A percentile compares a stretch with the other conserved stretches of the same genome.
Conservation (phyloP, 1,140 invertebrate species). For the Cyclargus thomasi region DNA sequence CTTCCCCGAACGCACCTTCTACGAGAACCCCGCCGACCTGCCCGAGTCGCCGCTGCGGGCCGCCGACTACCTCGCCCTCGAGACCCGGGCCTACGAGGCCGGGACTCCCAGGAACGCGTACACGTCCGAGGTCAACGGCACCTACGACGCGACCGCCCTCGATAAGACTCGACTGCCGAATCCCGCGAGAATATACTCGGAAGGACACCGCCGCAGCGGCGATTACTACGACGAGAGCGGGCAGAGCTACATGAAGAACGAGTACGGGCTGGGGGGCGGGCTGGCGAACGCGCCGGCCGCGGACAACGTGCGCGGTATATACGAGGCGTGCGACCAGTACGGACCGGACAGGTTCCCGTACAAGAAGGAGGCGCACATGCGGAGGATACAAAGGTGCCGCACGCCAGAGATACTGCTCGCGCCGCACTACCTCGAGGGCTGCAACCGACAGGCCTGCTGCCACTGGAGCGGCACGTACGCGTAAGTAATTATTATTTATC, state of each 20-base stretch:
- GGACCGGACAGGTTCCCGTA: conserved; percentile 50
- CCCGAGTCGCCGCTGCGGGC: conserved; percentile 37
- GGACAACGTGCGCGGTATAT: conserved; percentile 48
- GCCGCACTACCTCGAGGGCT: conserved; percentile 79
- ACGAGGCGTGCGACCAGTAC: conserved; percentile 46
- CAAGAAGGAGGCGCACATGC: conserved; percentile 56
- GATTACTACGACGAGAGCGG: conserved; percentile 47
- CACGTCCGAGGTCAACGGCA: conserved; percentile 46
- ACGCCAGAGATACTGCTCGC: conserved; percentile 86
- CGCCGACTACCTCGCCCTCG: conserved; percentile 49
- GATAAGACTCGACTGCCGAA: conserved; percentile 41
- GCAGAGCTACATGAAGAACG: conserved; percentile 44
- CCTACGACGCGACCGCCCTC: conserved; percentile 48
- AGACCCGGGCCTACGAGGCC: conserved; percentile 52
- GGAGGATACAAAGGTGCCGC: conserved; percentile 76
- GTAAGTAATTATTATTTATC: conserved; percentile 48
- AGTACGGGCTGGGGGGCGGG: conserved; percentile 47
- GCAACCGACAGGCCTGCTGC: conserved; percentile 62
- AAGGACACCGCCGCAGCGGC: conserved; percentile 53
- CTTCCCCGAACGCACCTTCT: conserved; percentile 44
- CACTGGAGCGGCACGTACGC: conserved; percentile 69
- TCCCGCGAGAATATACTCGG: conserved; percentile 41
- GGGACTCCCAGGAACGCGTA: conserved; percentile 53
- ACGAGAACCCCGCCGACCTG: conserved; percentile 58
- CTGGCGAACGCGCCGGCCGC: conserved; percentile 45